Evolutionary conservation across 2,888 invertebrate genomes (phyloP).

Genomic region (Lampropteryx suffumata): DNA sequence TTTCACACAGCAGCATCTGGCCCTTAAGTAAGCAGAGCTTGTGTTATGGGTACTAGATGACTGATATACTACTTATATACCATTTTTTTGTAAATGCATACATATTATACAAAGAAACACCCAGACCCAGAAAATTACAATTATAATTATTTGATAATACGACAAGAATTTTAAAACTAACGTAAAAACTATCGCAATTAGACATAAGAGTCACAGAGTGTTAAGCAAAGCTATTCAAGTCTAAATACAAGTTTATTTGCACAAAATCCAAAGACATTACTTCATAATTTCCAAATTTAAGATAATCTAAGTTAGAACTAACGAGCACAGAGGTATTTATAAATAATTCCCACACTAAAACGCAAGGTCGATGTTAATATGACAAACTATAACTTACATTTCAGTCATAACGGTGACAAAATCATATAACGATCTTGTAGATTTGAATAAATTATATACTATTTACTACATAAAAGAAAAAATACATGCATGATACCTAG

Average conservation of each 20-base stretch:
- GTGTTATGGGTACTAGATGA: too few species aligned
- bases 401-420: constrained; percentile 19
- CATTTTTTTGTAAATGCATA: too few species aligned
- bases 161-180: not conserved
- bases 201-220: constrained; percentile 31
- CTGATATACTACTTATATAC: too few species aligned
- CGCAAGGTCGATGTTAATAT: constrained; percentile 53
- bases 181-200: constrained; percentile 33
- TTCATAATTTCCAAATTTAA: constrained; percentile 50
- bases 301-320: constrained; percentile 65
- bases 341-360: constrained; percentile 69
- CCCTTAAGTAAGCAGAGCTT: too few species aligned
- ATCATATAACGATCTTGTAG: constrained; percentile 1
- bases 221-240: constrained; percentile 31
- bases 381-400: constrained; percentile 30
- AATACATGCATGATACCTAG: too few species aligned
- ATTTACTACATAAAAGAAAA: not conserved
- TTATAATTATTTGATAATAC: constrained; percentile 12
- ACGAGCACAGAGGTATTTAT: constrained; percentile 51
- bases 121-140: too few species aligned
- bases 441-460: not conserved
- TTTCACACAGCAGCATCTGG: too few species aligned
- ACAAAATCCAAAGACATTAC: constrained; percentile 49
- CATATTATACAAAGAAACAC: too few species aligned
- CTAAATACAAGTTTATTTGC: constrained; percentile 42